Conservation (phyloP, 2,888 invertebrate species). For the Tenthredo livida region DNA sequence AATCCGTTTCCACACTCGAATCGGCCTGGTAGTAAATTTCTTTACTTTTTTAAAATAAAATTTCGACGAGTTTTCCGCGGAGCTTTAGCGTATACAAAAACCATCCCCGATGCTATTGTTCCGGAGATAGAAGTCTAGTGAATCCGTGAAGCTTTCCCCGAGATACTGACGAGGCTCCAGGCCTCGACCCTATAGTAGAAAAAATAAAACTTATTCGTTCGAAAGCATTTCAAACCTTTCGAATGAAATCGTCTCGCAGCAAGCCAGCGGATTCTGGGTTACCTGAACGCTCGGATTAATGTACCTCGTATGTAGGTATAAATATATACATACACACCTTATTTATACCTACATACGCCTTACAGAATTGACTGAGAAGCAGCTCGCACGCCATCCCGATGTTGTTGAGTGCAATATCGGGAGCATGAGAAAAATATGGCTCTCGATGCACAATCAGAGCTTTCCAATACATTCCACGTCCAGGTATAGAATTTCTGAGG, state of each 20-base stretch:
- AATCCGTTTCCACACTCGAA: background rate
- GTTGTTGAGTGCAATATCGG: constrained; percentile 65
- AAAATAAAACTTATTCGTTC: constrained; percentile 23
- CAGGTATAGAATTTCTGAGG: constrained; percentile 16
- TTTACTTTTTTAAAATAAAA: background rate
- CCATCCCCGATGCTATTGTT: constrained; percentile 21
- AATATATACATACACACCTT: background rate
- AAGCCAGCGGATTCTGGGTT: constrained; percentile 11
- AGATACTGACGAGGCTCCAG: background rate
- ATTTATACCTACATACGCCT: background rate
- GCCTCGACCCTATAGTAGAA: background rate
- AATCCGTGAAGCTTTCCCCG: constrained; percentile 15
- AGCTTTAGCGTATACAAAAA: constrained; percentile 4
- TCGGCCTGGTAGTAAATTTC: background rate
- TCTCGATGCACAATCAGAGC: constrained; percentile 75
- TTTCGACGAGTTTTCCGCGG: background rate
- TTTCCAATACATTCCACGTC: constrained; percentile 73
- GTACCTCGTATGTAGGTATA: background rate
- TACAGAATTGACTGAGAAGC: constrained; percentile 26
- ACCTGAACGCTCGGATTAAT: constrained; percentile 10
- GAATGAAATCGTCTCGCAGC: constrained; percentile 41
- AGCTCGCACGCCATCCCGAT: constrained; percentile 13
- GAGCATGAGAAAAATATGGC: constrained; percentile 72
- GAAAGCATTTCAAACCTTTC: constrained; percentile 40
- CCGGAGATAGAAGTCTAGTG: background rate